Conservation (phyloP, 2,888 invertebrate species). For the Tachystola acroxantha region DNA sequence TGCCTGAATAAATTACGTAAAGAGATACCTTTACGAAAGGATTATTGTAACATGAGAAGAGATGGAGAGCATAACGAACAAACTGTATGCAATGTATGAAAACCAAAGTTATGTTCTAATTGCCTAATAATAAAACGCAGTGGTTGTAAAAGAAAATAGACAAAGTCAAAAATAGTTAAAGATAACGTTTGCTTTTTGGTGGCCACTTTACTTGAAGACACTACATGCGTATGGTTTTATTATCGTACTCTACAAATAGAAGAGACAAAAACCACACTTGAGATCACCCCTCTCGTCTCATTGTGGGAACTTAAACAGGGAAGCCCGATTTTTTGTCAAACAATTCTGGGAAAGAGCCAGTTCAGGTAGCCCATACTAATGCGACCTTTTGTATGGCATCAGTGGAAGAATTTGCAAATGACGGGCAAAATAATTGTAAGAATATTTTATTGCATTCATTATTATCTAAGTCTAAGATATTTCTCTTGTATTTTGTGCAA, state of each 20-base stretch:
- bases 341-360: conserved; percentile 49
- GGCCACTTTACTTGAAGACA: conserved; percentile 22
- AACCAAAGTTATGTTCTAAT: background rate
- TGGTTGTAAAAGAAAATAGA: background rate
- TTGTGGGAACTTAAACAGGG: conserved; percentile 68
- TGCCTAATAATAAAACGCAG: no score
- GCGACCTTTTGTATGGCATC: conserved; percentile 43
- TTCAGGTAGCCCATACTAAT: conserved; percentile 61
- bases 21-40: conserved; percentile 35
- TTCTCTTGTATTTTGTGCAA: no score
- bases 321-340: conserved; percentile 50
- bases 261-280: conserved; percentile 70
- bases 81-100: background rate
- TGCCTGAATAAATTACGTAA: conserved; percentile 56
- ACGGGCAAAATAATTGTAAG: conserved; percentile 1
- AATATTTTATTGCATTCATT: conserved; percentile 7
- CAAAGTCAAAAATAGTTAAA: background rate
- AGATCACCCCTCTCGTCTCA: conserved; percentile 62
- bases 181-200: conserved; percentile 14
- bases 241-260: conserved; percentile 64
- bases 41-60: conserved; percentile 12
- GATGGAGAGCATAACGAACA: background rate
- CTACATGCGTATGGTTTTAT: conserved; percentile 53
- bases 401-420: conserved; percentile 24
- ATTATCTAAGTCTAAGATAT: no score